Evolutionary conservation across 2,888 invertebrate genomes (phyloP), one percentile per base, ranked within the genome.

Genomic region (Diabrotica balteata): DNA sequence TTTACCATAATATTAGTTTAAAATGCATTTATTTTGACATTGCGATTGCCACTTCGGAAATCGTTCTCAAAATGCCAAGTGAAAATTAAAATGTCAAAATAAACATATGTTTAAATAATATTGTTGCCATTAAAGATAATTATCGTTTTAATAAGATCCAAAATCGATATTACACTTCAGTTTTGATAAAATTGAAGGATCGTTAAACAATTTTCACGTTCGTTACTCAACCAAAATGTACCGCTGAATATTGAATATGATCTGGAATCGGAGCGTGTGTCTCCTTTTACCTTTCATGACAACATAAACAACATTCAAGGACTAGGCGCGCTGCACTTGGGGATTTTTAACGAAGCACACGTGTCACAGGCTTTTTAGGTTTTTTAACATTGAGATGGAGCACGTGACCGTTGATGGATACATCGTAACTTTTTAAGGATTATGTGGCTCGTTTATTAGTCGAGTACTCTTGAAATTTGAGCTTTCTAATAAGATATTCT

Each of bases 311-410:
- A 69, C 63, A 51, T 63, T 59, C 66, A 45, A 45, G 66, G 59
- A 67, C 64, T 65, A 62, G 32, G 64, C 52, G 59, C 60, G 46
- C 57, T 52, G 68, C 50, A 62, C 61, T 63, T 52, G 63, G 57
- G 63, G 59, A 68, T 67, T 72, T 69, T 70, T 75, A 75, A 75
- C 66, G 75, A 75, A 72, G 42, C 58, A 63, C 75, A 75, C 75
- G 75, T 71, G 75, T 46, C 64, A 44, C 51, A 55, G 44, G 46
- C 61, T 61, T 52, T 60, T 47, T 55, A 63, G 47, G 54, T 57
- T 69, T 72, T 69, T 72, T 54, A 60, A 32, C 66, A 59, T 66
- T 52, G 66, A 67, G 47, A 66, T 55, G 22, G 43, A 44, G 58
- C 72, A 72, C 72, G 72, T 72, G 72, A 44, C 66, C 64, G 44